Evolutionary conservation across 2,888 invertebrate species (phyloP), one percentile per base, ranked within the genome.

Genomic region (Sesia apiformis): DNA sequence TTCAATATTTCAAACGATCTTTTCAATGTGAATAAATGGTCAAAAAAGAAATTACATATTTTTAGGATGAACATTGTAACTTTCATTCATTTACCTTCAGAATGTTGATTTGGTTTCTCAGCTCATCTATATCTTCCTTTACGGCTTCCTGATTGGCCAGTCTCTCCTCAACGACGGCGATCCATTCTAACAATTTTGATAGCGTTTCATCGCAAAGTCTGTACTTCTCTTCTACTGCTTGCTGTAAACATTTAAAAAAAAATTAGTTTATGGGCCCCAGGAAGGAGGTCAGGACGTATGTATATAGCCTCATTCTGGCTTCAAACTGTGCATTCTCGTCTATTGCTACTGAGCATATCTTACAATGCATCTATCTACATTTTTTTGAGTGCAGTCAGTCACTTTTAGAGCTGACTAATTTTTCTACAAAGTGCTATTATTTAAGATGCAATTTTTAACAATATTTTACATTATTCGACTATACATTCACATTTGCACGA

Each of bases 221-320:
- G 91, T 97, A 97, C 84, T 97, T 97, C 82, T 97, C 97, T 88
- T 97, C 96, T 67, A 97, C 96, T 74, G 97, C 97, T 95, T 97
- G 96, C 97, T 97, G 91, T 38, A 83, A 64, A 83, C 64, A 66
- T 65, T 64, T 53, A 70, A 78, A 73, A 70, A 66, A 56, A 52
- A 56, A 51, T 61, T 60, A 72, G 61, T 69, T 52, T 62, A 57
- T 58, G 56, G 7, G 52, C 50, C 4, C 4, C 23, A 39, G 52
- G 40, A 8, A 7, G n/a, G 40, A 40, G 0, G 5, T 40, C 39
- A 7, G 52, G 39, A 51, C 56, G 53, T 43, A 57, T 64, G 54
- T 60, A 67, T 61, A 66, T 56, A 46, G 67, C 68, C 63, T 62
- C 42, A 4, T 41, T 59, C 42, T 6, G 8, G 52, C 40, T 40